phyloP scores from a whole-genome alignment of 2,888 invertebrate genomes.

The Hipparchia sbordonii region DNA sequence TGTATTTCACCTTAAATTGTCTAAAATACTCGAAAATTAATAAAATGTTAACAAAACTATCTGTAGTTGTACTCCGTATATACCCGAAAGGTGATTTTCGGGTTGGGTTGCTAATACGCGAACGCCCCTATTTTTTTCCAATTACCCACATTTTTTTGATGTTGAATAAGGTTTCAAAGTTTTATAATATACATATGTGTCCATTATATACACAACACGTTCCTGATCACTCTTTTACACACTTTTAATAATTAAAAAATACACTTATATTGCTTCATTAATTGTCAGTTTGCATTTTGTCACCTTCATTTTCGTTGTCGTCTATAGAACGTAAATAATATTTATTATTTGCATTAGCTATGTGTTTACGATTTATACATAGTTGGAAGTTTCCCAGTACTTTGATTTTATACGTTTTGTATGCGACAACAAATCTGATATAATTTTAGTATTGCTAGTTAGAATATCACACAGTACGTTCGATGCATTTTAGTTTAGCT shows the following conservation, averaged over 20 bases:
- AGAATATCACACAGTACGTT: conserved; percentile 50
- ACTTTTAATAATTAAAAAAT: conserved; percentile 5
- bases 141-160: too few relatives aligned
- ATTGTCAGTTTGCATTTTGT: not conserved
- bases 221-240: not conserved
- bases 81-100: too few relatives aligned
- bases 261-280: conserved; percentile 4
- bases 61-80: too few relatives aligned
- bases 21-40: too few relatives aligned
- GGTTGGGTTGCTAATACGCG: too few relatives aligned
- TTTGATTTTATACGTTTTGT: conserved; percentile 7
- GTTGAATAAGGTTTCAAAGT: too few relatives aligned
- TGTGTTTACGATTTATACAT: not conserved
- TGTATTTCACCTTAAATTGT: too few relatives aligned
- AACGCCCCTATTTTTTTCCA: too few relatives aligned
- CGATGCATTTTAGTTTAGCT: conserved; percentile 59
- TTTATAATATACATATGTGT: too few relatives aligned
- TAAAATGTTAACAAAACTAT: too few relatives aligned
- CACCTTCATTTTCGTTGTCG: not conserved
- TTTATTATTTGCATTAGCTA: conserved; percentile 2
- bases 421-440: not conserved
- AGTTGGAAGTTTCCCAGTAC: not conserved
- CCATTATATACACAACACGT: too few relatives aligned
- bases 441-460: conserved; percentile 58
- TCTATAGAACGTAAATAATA: not conserved